These are phyloP conservation scores for Chondrosia reniformis DNA, from an alignment of 37 sponge, comb jelly and placozoan genomes.

Conservation along the genomic window DNA sequence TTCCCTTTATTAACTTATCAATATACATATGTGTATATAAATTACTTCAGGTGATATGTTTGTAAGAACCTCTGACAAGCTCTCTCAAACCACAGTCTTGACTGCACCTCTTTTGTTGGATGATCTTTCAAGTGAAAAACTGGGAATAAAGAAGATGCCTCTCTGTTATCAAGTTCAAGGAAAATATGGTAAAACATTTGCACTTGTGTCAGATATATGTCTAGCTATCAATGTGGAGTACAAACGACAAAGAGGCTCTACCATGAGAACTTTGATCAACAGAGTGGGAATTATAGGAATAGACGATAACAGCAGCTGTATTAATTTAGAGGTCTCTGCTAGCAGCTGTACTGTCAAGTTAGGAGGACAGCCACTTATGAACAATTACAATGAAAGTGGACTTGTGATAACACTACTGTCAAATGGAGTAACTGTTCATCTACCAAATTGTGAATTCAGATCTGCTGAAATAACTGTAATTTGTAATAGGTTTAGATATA, in stretches of 20 bases:
- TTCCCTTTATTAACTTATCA: too few relatives aligned
- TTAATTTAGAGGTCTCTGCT: background rate
- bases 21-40: too few relatives aligned
- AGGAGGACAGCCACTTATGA: background rate
- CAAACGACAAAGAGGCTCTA: background rate
- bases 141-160: background rate
- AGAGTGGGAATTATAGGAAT: constrained; percentile 2
- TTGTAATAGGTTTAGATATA: background rate
- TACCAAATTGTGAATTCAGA: constrained; percentile 21
- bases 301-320: constrained; percentile 3
- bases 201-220: constrained; percentile 10
- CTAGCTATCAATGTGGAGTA: constrained; percentile 8
- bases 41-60: too few relatives aligned
- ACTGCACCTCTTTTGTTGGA: constrained; percentile 3
- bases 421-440: background rate
- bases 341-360: background rate
- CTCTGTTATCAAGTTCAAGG: constrained; percentile 21
- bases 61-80: background rate
- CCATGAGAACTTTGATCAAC: background rate
- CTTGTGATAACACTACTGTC: background rate
- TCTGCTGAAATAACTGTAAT: background rate
- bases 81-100: background rate
- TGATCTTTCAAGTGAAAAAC: background rate
- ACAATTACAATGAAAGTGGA: background rate
- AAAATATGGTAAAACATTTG: background rate